Evolutionary conservation across 2,888 invertebrate genomes (phyloP).

Genomic region (Aspidiotus rigidus): DNA sequence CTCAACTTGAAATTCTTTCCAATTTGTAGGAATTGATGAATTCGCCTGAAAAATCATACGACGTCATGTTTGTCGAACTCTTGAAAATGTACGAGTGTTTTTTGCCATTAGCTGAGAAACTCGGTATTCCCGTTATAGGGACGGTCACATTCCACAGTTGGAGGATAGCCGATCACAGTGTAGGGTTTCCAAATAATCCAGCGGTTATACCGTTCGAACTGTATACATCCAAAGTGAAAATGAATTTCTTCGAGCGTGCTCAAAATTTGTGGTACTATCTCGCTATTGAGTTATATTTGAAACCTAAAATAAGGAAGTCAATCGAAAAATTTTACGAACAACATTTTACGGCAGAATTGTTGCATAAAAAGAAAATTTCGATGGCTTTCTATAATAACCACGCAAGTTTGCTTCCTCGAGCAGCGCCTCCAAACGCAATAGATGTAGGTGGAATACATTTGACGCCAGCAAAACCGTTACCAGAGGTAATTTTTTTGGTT

Average conservation of each 20-base stretch:
- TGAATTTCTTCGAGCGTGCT: not conserved
- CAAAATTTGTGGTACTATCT: not conserved
- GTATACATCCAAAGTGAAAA: not conserved
- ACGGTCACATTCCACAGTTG: not conserved
- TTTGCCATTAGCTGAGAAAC: slow-evolving; percentile 18
- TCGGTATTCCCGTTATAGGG: slow-evolving; percentile 22
- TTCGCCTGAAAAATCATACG: slow-evolving; percentile 16
- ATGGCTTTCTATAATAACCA: slow-evolving; percentile 18
- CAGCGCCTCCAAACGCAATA: slow-evolving; percentile 16
- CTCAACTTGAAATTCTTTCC: no score
- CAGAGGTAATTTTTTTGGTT: not conserved
- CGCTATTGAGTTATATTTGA: not conserved
- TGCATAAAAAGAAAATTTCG: not conserved
- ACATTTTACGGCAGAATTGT: not conserved
- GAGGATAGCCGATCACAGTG: slow-evolving; percentile 4
- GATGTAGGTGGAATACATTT: slow-evolving; percentile 19
- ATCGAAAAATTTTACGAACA: not conserved
- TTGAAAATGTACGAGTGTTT: slow-evolving; percentile 10
- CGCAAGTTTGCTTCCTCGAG: not conserved
- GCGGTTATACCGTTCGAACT: not conserved
- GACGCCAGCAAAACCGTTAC: slow-evolving; percentile 6
- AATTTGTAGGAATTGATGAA: slow-evolving; percentile 5
- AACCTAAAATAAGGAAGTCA: not conserved
- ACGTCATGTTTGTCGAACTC: slow-evolving; percentile 19
- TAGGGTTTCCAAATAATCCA: slow-evolving; percentile 10